A percentile compares a stretch with the other conserved stretches of the same genome.
Evolutionary conservation across 2,797 vertebrate species (phyloP).

Genomic region (Squalus acanthias): DNA sequence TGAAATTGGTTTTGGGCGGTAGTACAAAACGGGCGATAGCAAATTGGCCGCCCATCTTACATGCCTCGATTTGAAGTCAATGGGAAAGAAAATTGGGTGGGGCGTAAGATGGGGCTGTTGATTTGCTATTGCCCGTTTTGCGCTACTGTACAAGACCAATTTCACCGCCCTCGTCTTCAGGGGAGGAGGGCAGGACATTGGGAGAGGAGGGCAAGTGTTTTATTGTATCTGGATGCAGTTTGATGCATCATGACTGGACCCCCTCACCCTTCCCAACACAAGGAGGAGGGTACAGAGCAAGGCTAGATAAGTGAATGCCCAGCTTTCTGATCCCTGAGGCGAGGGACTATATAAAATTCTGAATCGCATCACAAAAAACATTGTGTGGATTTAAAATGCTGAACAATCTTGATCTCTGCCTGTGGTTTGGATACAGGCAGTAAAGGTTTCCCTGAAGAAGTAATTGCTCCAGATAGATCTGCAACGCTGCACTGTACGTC

Average conservation of each 20-base stretch:
- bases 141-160: neutral
- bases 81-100: no score
- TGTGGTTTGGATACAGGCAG: neutral
- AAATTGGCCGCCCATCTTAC: neutral
- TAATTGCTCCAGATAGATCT: neutral
- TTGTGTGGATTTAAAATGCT: neutral
- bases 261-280: neutral
- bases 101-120: no score
- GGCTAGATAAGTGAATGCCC: neutral
- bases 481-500: neutral
- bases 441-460: neutral
- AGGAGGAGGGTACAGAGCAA: neutral
- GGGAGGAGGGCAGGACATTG: neutral
- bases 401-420: neutral
- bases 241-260: neutral
- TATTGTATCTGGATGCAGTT: neutral
- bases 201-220: neutral
- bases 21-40: neutral
- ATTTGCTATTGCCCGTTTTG: neutral
- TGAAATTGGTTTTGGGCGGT: neutral
- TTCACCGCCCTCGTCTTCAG: neutral
- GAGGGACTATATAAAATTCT: neutral
- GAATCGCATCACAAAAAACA: neutral
- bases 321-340: neutral
- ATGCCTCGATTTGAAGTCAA: no score